These are phyloP conservation scores for Leptinotarsa texana DNA, from an alignment of 1,140 invertebrate genomes.

Conservation along the genomic window DNA sequence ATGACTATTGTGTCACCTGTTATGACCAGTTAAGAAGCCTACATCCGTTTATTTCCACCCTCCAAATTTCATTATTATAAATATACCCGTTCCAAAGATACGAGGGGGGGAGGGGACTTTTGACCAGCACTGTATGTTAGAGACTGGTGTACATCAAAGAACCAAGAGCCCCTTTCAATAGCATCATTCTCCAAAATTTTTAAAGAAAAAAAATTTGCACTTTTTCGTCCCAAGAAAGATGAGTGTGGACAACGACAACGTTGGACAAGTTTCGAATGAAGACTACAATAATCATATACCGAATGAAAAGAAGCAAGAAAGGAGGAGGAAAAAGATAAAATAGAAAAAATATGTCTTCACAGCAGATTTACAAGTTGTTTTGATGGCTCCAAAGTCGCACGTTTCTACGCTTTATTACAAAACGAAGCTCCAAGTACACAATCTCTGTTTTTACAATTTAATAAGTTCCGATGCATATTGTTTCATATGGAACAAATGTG, in stretches of 20 bases:
- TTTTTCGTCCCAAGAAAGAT: constrained; percentile 26
- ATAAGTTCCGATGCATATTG: constrained; percentile 7
- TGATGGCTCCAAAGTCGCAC: constrained; percentile 18
- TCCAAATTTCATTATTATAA: too few relatives aligned
- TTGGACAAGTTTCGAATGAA: constrained; percentile 20
- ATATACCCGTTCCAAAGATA: too few relatives aligned
- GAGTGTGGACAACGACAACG: constrained; percentile 21
- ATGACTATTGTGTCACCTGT: too few relatives aligned
- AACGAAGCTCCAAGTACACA: constrained; percentile 19
- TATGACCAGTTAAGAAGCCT: too few relatives aligned
- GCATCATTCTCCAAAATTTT: constrained; percentile 22
- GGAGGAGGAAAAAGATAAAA: constrained; percentile 13
- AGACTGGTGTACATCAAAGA: constrained; percentile 19
- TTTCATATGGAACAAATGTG: constrained; percentile 13
- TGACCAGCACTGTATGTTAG: background rate
- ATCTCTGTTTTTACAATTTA: constrained; percentile 9
- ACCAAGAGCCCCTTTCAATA: constrained; percentile 3
- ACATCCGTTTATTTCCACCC: too few relatives aligned
- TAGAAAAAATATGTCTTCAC: constrained; percentile 15
- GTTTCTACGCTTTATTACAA: constrained; percentile 20
- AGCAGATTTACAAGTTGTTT: constrained; percentile 24
- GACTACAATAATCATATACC: background rate
- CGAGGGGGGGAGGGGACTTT: too few relatives aligned
- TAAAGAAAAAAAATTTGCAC: constrained; percentile 3
- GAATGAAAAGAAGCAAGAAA: constrained; percentile 22